Conservation (phyloP, 1,140 invertebrate species). For the Hycleus phaleratus region DNA sequence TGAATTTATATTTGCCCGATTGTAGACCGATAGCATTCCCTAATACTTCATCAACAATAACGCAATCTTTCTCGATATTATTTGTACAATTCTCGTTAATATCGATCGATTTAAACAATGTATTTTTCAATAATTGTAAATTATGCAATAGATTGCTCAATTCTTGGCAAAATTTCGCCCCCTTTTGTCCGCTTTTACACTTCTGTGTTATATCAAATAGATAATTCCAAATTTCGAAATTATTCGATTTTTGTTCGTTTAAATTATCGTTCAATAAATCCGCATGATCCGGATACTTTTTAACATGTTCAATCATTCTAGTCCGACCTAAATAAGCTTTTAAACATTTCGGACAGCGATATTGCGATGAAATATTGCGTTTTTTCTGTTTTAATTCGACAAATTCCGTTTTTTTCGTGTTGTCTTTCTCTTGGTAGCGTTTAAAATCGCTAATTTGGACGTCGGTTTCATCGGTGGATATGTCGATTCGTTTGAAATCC, state of each 20-base stretch:
- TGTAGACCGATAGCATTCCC: conserved; percentile 27
- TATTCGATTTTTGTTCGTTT: not conserved
- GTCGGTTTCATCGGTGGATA: conserved; percentile 18
- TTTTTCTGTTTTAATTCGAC: conserved; percentile 33
- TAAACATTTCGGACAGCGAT: conserved; percentile 49
- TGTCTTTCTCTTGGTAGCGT: conserved; percentile 17
- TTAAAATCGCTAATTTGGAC: conserved; percentile 30
- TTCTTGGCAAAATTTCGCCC: conserved; percentile 36
- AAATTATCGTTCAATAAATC: conserved; percentile 21
- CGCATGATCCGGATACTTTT: conserved; percentile 56
- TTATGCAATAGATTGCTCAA: conserved; percentile 32
- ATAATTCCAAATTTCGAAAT: conserved; percentile 35
- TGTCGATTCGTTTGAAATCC: conserved; percentile 35
- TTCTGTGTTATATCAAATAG: conserved; percentile 32
- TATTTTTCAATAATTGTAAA: conserved; percentile 26
- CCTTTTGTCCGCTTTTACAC: conserved; percentile 24
- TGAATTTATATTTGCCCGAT: conserved; percentile 33
- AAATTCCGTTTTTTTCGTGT: conserved; percentile 9
- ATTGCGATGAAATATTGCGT: conserved; percentile 48
- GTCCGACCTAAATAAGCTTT: conserved; percentile 50
- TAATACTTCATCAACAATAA: conserved; percentile 27
- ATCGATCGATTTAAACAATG: conserved; percentile 31
- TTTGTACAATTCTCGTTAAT: conserved; percentile 22
- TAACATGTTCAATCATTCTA: conserved; percentile 53
- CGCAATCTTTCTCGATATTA: conserved; percentile 22